Conservation (phyloP, 2,888 invertebrate species). For the Didymodactylos carnosus region DNA sequence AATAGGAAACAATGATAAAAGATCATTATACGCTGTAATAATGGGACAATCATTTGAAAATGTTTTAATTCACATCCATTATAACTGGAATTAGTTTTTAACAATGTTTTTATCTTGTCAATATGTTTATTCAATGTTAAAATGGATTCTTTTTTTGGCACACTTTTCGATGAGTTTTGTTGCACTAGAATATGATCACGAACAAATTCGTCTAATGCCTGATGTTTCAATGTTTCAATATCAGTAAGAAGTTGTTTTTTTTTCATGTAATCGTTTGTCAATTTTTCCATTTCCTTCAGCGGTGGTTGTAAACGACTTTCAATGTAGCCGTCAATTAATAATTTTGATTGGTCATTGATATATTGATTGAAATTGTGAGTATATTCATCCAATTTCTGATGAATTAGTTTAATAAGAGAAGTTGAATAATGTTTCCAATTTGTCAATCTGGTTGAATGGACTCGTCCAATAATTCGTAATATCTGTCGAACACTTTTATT, state of each 20-base stretch:
- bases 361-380: neutral
- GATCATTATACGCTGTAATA: neutral
- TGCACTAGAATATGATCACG: neutral
- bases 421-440: neutral
- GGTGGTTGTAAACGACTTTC: neutral
- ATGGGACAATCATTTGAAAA: neutral
- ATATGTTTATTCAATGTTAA: neutral
- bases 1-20: neutral
- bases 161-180: neutral
- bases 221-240: neutral
- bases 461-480: neutral
- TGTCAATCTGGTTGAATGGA: neutral
- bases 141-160: neutral
- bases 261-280: neutral
- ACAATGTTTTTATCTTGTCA: neutral
- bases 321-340: neutral
- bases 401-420: neutral
- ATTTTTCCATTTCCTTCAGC: neutral
- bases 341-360: neutral
- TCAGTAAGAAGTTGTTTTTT: neutral
- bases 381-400: neutral
- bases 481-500: no score
- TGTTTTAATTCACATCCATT: neutral
- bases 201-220: neutral
- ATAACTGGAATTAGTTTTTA: neutral